Base-by-base conservation (phyloP, 2,113 vertebrate species). In the Antechinus stuartii region DNA sequence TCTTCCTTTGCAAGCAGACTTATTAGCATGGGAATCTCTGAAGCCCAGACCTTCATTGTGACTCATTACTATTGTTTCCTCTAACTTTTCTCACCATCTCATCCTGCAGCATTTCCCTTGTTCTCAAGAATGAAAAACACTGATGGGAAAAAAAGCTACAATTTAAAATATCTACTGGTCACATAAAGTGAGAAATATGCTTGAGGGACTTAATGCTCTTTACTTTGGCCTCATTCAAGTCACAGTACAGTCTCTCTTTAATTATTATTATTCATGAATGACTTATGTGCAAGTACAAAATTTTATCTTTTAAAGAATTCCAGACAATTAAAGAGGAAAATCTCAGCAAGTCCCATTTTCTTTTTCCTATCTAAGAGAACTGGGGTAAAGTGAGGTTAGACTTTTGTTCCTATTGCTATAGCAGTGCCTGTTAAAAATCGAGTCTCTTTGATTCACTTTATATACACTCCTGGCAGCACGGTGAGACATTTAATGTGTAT, bases 41-140 rank as follows among this genome's bases (percentile, higher is more conserved):
- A 97, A 97, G 92, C 54, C 91, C 89, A 95, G 96, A 56, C 94
- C 98, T 92, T 56, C 97, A 96, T 89, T 91, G 89, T 99, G 98
- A 98, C 97, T 99, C 98, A 99, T 92, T 96, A 97, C 97, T 97
- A 98, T 98, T 98, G 98, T 99, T 99, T 98, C 97, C 98, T 98
- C 94, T 95, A 96, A 96, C 96, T 97, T 98, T 98, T 98, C 98
- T 98, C 98, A 98, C 97, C 98, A 97, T 94, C 97, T 98, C 98
- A 97, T 98, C 97, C 97, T 97, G 98, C 94, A 91, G 91, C 96
- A 94, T 96, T 98, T 99, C 98, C 98, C 98, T 97, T 98, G 94
- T 98, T 98, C 98, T 98, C 98, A 98, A 98, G 98, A 98, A 98
- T 97, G 92, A 98, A 96, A 96, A 96, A 94, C 92, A 93, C 93